Percentiles rank a stretch among this genome's conserved stretches.
Conservation (phyloP, 2,888 invertebrate species). For the Bruchidius siliquastri region DNA sequence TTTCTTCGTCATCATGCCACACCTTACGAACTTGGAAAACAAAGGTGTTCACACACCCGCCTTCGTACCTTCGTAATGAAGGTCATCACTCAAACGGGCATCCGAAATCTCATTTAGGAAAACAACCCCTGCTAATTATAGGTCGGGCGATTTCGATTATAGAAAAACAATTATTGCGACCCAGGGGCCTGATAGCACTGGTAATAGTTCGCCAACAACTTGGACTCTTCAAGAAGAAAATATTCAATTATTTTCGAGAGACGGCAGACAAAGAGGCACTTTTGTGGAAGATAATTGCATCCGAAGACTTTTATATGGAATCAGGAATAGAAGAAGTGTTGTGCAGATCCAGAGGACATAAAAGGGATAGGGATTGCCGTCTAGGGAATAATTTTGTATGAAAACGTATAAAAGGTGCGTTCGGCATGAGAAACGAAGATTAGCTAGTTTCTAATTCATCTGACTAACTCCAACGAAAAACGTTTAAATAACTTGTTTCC, state of each 20-base stretch:
- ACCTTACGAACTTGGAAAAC: neutral
- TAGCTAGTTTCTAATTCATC: too few species aligned
- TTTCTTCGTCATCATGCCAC: conserved; percentile 4
- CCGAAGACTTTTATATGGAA: neutral
- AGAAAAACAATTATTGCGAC: neutral
- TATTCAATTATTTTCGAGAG: neutral
- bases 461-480: too few species aligned
- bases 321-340: neutral
- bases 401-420: too few species aligned
- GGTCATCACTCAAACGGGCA: conserved; percentile 15
- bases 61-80: neutral
- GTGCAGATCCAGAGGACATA: neutral
- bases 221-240: neutral
- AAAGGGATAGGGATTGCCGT: too few species aligned
- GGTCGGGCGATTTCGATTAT: neutral
- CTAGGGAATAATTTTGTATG: too few species aligned
- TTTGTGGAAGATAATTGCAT: neutral
- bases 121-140: conserved; percentile 8
- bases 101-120: conserved; percentile 34
- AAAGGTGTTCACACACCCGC: neutral
- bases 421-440: too few species aligned
- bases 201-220: neutral
- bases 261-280: neutral
- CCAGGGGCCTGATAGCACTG: neutral
- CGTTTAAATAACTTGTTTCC: too few species aligned